Percentiles rank a stretch among this genome's conserved stretches.
phyloP scores from a whole-genome alignment of 2,113 vertebrate species.

The Papio anubis region DNA sequence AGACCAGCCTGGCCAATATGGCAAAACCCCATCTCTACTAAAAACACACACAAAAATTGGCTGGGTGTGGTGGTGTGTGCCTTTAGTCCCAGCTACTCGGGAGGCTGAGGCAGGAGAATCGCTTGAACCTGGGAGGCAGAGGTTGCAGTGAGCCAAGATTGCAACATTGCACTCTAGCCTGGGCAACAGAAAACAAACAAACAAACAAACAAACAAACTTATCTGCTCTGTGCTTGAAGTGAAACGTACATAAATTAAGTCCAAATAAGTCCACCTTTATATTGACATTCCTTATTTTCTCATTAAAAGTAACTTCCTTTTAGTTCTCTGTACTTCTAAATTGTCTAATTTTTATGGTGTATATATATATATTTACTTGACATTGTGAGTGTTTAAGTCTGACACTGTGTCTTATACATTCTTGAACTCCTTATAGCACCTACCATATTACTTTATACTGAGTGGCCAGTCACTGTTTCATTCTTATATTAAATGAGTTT shows the following conservation, averaged over 20 bases:
- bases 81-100: too few relatives aligned
- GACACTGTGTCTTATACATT: not conserved
- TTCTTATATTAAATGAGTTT: not conserved
- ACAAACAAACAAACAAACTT: not conserved
- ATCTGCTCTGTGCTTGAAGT: not conserved
- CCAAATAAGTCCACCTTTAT: not conserved
- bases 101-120: too few relatives aligned
- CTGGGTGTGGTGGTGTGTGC: too few relatives aligned
- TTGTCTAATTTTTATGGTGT: not conserved
- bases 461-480: not conserved
- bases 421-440: not conserved
- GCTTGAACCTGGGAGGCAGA: too few relatives aligned
- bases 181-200: too few relatives aligned
- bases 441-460: not conserved
- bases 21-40: too few relatives aligned
- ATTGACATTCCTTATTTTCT: not conserved
- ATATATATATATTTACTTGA: not conserved
- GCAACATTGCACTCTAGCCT: too few relatives aligned
- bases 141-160: too few relatives aligned
- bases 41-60: too few relatives aligned
- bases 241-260: not conserved
- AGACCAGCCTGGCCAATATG: too few relatives aligned
- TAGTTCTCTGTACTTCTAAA: not conserved
- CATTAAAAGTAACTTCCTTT: not conserved
- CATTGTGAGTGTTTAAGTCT: not conserved